Base-by-base conservation (phyloP, 2,797 vertebrate genomes). In the Chiroxiphia lanceolata region DNA sequence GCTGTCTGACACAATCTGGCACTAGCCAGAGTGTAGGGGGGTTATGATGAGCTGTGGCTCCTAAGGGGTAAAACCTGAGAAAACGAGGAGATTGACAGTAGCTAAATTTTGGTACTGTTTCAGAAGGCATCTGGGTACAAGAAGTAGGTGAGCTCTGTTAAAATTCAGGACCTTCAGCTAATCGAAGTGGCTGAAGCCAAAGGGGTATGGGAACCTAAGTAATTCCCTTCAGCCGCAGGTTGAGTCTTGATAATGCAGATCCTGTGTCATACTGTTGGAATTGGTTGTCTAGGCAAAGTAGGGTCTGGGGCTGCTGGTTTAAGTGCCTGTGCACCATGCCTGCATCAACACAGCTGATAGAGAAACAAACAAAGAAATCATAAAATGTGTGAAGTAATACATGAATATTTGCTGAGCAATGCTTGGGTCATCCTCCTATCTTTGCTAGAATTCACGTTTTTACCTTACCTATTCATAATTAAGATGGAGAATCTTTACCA, bases 1-100 rank as follows among this genome's bases (percentile, higher is more conserved):
- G 63, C 36, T 77, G 44, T 27, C 42, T 80, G 53, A 27, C 15
- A 3, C 13, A 27, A 20, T 27, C 29, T 61, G 69, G 47, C 17
- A 25, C 12, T 17, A 19, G 3, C 38, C 44, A 65, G 31, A 21
- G 29, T 6, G 8, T 26, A 34, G 38, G 0, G 0, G 9, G 15
- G 22, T 42, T 77, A 17, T 26, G 13, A 27, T 45, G 34, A 83
- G 8, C 29, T n/a, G 3, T 5, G 8, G 3, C 6, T 68, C 34
- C 47, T 29, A 40, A 31, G 42, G 42, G 47, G 11, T 50, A 44
- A 33, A 48, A 3, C 3, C 9, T 11, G n/a, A 68, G 45, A 42
- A 64, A 56, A 25, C 26, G 34, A 51, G 36, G 17, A 27, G 18
- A 48, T 59, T 77, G 19, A 18, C 2, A 22, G 38, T 16, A 74